These are phyloP conservation scores for Callorhinus ursinus DNA, from an alignment of 2,113 vertebrate species.

Conservation along the genomic window DNA sequence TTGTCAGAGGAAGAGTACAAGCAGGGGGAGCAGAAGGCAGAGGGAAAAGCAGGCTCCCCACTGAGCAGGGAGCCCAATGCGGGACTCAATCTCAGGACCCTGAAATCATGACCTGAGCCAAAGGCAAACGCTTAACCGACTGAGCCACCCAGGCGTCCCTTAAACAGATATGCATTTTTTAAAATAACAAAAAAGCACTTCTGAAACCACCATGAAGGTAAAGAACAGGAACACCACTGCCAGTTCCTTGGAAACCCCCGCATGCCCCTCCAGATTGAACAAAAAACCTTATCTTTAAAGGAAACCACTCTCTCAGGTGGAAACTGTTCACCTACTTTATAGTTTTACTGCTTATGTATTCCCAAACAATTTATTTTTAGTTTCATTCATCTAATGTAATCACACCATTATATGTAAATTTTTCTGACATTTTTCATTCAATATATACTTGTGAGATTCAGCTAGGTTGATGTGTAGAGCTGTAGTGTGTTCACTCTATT, in stretches of 20 bases:
- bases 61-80: no score
- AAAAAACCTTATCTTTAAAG: background rate
- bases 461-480: background rate
- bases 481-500: background rate
- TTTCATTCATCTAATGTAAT: slow-evolving; percentile 2
- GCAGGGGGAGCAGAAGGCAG: no score
- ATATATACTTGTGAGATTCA: background rate
- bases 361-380: background rate
- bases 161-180: background rate
- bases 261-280: rapidly evolving
- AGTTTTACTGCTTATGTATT: background rate
- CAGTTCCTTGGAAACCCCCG: background rate
- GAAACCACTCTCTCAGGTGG: background rate
- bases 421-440: background rate
- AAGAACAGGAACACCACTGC: background rate
- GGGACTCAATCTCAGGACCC: no score
- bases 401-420: background rate
- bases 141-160: no score
- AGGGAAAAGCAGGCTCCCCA: no score
- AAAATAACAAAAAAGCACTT: background rate
- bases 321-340: background rate
- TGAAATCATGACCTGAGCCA: no score
- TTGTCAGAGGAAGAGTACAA: no score
- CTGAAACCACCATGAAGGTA: background rate
- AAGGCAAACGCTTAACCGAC: no score